These are phyloP conservation scores for Calephelis virginiensis DNA, from an alignment of 1,140 invertebrate species.

Conservation along the genomic window DNA sequence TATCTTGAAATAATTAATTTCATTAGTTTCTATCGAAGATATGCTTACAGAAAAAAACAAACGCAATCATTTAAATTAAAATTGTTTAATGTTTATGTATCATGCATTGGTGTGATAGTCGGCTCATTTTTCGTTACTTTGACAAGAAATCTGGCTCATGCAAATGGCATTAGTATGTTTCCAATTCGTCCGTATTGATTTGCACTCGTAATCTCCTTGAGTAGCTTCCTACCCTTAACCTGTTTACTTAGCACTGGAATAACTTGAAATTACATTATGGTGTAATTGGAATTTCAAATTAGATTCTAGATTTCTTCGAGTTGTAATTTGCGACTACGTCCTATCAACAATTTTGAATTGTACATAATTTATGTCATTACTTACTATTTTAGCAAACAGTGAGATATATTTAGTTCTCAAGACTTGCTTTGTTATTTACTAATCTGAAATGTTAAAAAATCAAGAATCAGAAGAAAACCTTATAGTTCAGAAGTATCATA, in stretches of 20 bases:
- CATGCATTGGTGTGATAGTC: not conserved
- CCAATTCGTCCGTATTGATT: constrained; percentile 5
- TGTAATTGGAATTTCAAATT: constrained; percentile 13
- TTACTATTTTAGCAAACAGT: no score
- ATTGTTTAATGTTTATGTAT: not conserved
- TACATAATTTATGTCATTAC: no score
- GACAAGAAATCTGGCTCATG: constrained; percentile 9
- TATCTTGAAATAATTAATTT: no score
- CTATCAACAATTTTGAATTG: no score
- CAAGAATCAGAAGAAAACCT: no score
- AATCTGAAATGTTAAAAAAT: no score
- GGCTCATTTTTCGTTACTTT: constrained; percentile 4
- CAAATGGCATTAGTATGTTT: constrained; percentile 11
- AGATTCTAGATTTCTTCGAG: not conserved
- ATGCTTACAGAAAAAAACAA: no score
- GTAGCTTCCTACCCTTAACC: constrained; percentile 1
- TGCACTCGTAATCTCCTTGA: constrained; percentile 6
- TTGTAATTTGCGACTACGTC: not conserved
- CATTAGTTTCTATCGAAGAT: no score
- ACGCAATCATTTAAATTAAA: no score
- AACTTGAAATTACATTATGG: not conserved
- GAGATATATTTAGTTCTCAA: no score
- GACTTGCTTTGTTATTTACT: no score
- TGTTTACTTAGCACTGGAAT: not conserved
- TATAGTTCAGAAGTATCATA: no score